These are phyloP conservation scores for Chloroclysta siterata DNA, from an alignment of 2,888 invertebrate genomes.

Conservation along the genomic window DNA sequence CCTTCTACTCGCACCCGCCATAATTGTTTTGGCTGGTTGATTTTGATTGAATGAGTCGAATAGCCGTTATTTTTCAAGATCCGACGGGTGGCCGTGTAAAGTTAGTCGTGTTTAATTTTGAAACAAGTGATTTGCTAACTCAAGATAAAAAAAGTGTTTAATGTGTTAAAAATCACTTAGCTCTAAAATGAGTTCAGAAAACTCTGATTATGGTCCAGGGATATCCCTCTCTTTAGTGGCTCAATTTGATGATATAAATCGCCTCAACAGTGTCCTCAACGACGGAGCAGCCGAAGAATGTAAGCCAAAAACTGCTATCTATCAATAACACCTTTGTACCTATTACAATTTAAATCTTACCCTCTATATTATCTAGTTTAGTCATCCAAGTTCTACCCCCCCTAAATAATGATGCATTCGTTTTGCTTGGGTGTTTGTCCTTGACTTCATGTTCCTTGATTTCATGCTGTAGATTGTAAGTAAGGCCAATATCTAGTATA, in stretches of 20 bases:
- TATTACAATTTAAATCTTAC: too few relatives aligned
- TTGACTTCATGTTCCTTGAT: constrained; percentile 2
- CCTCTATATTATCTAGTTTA: too few relatives aligned
- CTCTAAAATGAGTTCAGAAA: constrained; percentile 73
- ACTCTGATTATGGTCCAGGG: constrained; percentile 69
- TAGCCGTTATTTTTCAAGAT: constrained; percentile 54
- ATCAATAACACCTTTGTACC: not conserved
- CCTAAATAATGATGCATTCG: not conserved
- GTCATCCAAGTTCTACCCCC: constrained; percentile 7
- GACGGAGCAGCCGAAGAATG: constrained; percentile 89
- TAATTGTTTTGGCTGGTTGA: constrained; percentile 21
- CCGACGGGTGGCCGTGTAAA: constrained; percentile 16
- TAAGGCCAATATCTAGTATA: too few relatives aligned
- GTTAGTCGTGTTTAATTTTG: constrained; percentile 7
- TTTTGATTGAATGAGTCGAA: constrained; percentile 6
- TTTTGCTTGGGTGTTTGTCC: constrained; percentile 4
- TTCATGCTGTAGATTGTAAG: not conserved
- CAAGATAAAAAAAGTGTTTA: constrained; percentile 20
- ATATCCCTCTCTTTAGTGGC: constrained; percentile 86
- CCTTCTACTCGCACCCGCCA: constrained; percentile 11
- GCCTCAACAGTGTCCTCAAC: constrained; percentile 86
- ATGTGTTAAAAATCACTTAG: constrained; percentile 34
- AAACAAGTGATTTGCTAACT: constrained; percentile 7
- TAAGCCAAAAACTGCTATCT: constrained; percentile 62
- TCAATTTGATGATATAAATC: constrained; percentile 89